Base-by-base conservation (phyloP, 2,113 vertebrate species). In the Halcyon malimbica region DNA sequence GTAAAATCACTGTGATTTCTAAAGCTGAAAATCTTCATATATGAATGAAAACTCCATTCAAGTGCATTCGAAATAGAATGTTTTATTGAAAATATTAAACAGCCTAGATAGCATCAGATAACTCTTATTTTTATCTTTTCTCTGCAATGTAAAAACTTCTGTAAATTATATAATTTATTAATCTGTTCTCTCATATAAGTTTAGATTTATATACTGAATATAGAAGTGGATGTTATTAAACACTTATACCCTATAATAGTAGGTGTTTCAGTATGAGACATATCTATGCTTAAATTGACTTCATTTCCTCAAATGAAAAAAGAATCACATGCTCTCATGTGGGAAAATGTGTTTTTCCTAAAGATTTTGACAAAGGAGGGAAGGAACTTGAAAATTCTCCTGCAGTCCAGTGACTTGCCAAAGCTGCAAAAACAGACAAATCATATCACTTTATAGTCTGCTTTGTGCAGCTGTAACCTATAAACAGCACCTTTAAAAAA, bases 161-260 rank as follows among this genome's bases (percentile, higher is more conserved):
- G 18, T 74, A 53, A 63, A 48, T 26, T 19, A 15, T 10, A 54
- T 87, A 87, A 70, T 74, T 86, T 70, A 96, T 85, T 93, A 95
- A 81, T 57, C 59, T 62, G 16, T 76, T 89, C 53, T 35, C 44
- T 93, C 84, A 91, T 53, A n/a, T 20, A 67, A 78, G 8, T 33
- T 75, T 13, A 74, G 35, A n/a, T 68, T 63, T 62, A 37, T 50
- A 86, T 90, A 96, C 88, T 89, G 89, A 91, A 54, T 94, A 81
- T 67, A 42, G 28, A 16, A 2, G 29, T 59, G 41, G 65, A 35
- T 69, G 56, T 60, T 73, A 48, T 67, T 87, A 41, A 44, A 67
- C 35, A 59, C 51, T 57, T 50, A 39, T 54, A 64, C 19, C 56
- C 41, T 51, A 23, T 54, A 81, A 77, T 48, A 87, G 65, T 48